phyloP scores from a whole-genome alignment of 2,797 vertebrate species.

The Ctenochaetus hawaiiensis region DNA sequence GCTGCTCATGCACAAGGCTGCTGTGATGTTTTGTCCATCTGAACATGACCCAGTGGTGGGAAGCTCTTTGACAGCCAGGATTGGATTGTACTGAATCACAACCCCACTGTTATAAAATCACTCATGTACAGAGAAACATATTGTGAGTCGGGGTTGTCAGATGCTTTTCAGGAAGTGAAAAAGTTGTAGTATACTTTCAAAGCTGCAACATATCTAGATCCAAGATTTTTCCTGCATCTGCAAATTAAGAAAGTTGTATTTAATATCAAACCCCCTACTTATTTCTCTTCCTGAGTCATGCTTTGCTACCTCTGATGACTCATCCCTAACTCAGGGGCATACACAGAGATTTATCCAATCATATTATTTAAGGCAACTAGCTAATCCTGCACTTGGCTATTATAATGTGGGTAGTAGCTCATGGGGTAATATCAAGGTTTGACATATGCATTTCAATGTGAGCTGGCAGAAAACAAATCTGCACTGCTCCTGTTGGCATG shows the following conservation, averaged over 20 bases:
- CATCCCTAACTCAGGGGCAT: background rate
- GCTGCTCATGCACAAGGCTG: conserved; percentile 45
- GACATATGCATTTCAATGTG: background rate
- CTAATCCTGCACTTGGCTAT: background rate
- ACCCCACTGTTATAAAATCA: background rate
- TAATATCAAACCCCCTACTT: background rate
- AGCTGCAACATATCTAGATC: background rate
- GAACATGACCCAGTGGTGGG: background rate
- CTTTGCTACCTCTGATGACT: background rate
- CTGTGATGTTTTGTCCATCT: background rate
- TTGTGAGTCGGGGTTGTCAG: background rate
- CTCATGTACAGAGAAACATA: background rate
- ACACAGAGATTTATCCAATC: background rate
- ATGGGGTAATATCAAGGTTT: background rate
- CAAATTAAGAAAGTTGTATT: background rate
- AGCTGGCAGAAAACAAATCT: background rate
- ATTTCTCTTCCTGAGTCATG: background rate
- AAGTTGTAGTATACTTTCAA: background rate
- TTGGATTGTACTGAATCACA: no score
- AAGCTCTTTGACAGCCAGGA: background rate
- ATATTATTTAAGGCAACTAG: background rate
- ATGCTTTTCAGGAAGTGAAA: background rate
- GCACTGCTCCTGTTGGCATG: no score
- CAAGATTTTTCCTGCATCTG: background rate
- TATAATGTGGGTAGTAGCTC: no score